phyloP scores from a whole-genome alignment of 2,888 invertebrate genomes.

The Copidosoma aretas region DNA sequence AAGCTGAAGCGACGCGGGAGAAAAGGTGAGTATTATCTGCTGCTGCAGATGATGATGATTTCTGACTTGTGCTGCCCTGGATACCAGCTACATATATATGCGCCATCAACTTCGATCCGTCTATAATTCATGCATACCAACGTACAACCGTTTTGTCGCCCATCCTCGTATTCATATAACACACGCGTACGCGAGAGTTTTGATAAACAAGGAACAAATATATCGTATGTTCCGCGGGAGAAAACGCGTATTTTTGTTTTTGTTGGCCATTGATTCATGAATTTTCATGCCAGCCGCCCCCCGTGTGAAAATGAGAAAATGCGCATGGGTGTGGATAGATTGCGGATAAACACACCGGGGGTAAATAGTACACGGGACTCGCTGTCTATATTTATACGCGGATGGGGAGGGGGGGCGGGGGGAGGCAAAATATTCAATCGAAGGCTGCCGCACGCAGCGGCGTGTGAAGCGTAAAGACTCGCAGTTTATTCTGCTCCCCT shows the following conservation, averaged over 20 bases:
- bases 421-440: slow-evolving; percentile 4
- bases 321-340: background rate
- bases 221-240: too few relatives aligned
- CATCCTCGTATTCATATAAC: too few relatives aligned
- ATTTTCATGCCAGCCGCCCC: background rate
- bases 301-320: background rate
- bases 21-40: too few relatives aligned
- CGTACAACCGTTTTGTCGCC: too few relatives aligned
- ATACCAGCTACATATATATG: too few relatives aligned
- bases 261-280: background rate
- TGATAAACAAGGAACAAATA: too few relatives aligned
- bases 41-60: too few relatives aligned
- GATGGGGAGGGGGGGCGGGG: background rate
- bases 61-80: too few relatives aligned
- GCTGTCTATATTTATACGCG: background rate
- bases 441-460: slow-evolving; percentile 1
- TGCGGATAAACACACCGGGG: background rate
- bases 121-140: too few relatives aligned
- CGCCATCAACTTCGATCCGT: too few relatives aligned
- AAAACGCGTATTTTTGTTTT: background rate
- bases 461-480: slow-evolving; percentile 17
- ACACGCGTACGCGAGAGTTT: too few relatives aligned
- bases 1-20: too few relatives aligned
- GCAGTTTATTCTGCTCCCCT: slow-evolving; percentile 16
- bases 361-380: background rate